Evolutionary conservation across 2,888 invertebrate species (phyloP).

Genomic region (Plagodis pulveraria): DNA sequence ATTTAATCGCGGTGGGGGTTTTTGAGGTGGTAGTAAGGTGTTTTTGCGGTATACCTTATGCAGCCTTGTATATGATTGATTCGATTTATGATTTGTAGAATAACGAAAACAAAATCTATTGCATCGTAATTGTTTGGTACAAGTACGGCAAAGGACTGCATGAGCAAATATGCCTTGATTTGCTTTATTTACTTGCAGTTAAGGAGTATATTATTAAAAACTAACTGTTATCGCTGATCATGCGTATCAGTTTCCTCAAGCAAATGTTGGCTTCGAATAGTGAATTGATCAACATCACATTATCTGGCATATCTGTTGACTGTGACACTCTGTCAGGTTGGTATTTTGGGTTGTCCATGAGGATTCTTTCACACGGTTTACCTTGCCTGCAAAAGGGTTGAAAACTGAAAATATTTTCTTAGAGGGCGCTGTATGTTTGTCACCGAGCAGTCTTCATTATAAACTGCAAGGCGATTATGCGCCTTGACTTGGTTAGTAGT

Average conservation of each 20-base stretch:
- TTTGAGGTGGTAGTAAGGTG: constrained; percentile 26
- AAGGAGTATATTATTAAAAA: constrained; percentile 7
- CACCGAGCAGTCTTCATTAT: neutral
- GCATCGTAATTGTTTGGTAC: too few relatives aligned
- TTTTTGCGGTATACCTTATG: constrained; percentile 7
- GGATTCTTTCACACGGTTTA: constrained; percentile 59
- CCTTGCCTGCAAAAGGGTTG: constrained; percentile 46
- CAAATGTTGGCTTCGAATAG: constrained; percentile 81
- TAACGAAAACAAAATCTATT: too few relatives aligned
- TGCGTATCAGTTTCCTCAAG: constrained; percentile 65
- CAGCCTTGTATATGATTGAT: neutral
- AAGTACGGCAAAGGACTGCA: too few relatives aligned
- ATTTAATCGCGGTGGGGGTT: constrained; percentile 27
- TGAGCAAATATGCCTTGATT: too few relatives aligned
- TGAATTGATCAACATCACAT: constrained; percentile 87
- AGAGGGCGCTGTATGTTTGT: neutral
- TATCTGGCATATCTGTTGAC: constrained; percentile 77
- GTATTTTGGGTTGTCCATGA: constrained; percentile 68
- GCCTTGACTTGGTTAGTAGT: too few relatives aligned
- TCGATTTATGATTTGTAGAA: too few relatives aligned
- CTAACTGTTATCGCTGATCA: constrained; percentile 66
- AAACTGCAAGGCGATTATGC: too few relatives aligned
- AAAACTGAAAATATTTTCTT: neutral
- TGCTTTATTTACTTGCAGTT: too few relatives aligned
- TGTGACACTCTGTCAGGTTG: constrained; percentile 59